Percentiles rank a stretch among this genome's conserved stretches.
These are phyloP conservation scores for Tachyglossus aculeatus DNA, from an alignment of 2,797 vertebrate species.

Conservation along the genomic window DNA sequence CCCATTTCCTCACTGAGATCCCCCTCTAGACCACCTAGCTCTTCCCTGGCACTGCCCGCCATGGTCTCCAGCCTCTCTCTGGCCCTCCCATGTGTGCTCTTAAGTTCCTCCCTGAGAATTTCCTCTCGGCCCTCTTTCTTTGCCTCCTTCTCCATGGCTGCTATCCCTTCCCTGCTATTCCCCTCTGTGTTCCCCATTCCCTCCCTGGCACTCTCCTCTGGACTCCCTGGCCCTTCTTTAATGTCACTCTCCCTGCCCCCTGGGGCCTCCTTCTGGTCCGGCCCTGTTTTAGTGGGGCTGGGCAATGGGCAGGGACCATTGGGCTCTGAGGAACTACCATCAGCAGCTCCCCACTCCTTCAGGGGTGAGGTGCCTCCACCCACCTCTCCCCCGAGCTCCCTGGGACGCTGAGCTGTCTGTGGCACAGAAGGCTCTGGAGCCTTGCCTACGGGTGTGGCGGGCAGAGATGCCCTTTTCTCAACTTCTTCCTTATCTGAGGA, in stretches of 20 bases:
- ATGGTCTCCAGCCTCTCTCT: slow-evolving; percentile 35
- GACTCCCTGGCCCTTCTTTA: slow-evolving; percentile 39
- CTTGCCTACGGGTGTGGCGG: neutral
- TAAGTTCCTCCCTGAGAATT: slow-evolving; percentile 32
- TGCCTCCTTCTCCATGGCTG: neutral
- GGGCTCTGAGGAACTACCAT: slow-evolving; percentile 17
- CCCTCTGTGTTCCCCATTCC: neutral
- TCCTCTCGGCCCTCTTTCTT: neutral
- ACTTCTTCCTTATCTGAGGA: slow-evolving; percentile 1
- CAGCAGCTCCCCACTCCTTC: neutral
- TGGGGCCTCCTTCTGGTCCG: neutral
- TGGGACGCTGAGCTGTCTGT: neutral
- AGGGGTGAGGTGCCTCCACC: neutral
- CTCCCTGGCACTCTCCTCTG: neutral
- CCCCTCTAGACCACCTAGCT: slow-evolving; percentile 22
- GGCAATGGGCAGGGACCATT: slow-evolving; percentile 32
- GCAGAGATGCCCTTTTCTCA: slow-evolving; percentile 49
- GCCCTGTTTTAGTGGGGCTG: neutral
- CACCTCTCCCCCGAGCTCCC: slow-evolving; percentile 5
- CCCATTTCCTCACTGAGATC: no score
- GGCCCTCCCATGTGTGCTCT: neutral
- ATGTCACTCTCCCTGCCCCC: slow-evolving; percentile 11
- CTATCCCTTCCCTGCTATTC: neutral
- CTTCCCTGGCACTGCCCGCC: slow-evolving; percentile 53
- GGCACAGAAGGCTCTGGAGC: neutral